phyloP scores from a whole-genome alignment of 2,888 invertebrate species.

The Teinopalpus imperialis region DNA sequence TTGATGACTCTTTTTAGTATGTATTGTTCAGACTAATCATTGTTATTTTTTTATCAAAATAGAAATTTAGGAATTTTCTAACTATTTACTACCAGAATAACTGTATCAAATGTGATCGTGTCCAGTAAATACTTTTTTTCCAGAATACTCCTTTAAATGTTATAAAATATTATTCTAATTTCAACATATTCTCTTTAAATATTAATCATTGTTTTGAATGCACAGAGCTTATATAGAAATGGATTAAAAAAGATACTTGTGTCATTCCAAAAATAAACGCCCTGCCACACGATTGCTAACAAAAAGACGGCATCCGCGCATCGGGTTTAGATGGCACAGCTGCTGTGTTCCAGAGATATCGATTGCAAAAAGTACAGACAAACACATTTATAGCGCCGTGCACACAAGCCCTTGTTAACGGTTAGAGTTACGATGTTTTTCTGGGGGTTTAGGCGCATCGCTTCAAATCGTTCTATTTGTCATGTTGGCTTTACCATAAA shows the following conservation, averaged over 20 bases:
- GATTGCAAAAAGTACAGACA: slow-evolving; percentile 52
- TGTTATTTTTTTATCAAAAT: no score
- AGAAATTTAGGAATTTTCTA: no score
- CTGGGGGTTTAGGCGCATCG: slow-evolving; percentile 15
- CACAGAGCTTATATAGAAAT: not conserved
- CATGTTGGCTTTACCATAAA: not conserved
- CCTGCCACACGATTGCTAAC: slow-evolving; percentile 17
- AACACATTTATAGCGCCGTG: slow-evolving; percentile 17
- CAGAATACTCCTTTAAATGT: no score
- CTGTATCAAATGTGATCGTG: no score
- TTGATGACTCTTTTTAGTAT: no score
- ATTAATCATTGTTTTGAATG: no score
- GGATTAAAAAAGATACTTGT: slow-evolving; percentile 11
- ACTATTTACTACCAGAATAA: no score
- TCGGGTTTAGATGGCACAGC: slow-evolving; percentile 44
- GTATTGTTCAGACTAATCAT: no score
- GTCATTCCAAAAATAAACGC: slow-evolving; percentile 24
- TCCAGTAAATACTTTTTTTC: no score
- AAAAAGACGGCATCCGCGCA: slow-evolving; percentile 26
- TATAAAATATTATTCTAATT: no score
- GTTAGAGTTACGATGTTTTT: slow-evolving; percentile 22
- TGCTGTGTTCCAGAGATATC: slow-evolving; percentile 71
- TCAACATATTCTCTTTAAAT: no score
- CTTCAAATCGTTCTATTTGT: slow-evolving; percentile 1
- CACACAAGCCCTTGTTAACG: slow-evolving; percentile 22